Base-by-base conservation (phyloP, 1,140 invertebrate genomes). In the Drosophila triauraria region DNA sequence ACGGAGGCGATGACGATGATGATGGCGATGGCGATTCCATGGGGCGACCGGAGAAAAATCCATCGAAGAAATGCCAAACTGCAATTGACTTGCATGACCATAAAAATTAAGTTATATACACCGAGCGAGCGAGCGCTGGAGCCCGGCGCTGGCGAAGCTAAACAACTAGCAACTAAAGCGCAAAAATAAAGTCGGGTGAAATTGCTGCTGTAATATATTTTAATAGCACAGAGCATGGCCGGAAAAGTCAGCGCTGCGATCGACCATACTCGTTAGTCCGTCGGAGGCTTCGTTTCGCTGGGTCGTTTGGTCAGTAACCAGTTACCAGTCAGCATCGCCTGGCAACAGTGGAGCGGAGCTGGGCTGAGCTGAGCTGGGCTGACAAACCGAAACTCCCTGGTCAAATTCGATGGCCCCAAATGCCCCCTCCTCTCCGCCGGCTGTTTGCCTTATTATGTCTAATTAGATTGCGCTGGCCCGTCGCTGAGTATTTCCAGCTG, bases 91-190 rank as follows among this genome's bases (percentile, higher is more conserved):
- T 87, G 84, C 84, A 87, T 87, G 84, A 87, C 84, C 84, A 87
- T 87, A 87, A 87, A 87, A 87, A 87, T 87, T 88, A 87, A 87
- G 84, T 88, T 87, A 87, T 87, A 88, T 88, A 80, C 84, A 83
- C 76, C 80, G 69, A 80, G 57, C 56, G 47, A 80, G 57, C 50
- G 47, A 70, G 8, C 40, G 27, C 56, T 60, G 54, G 2, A 20
- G 58, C 62, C 30, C 27, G 27, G 4, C 9, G 48, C 9, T 10
- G 25, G 15, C 23, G 15, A n/a, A 38, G 15, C 50, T 35, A 13
- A 54, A 15, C 53, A 56, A 56, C 53, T 56, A 56, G 63, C 50
- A 56, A 40, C 68, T 79, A 68, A 85, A 82, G 82, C 82, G 82
- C 82, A 86, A 86, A 87, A 86, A 86, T 86, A 86, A 86, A 87